Conservation (phyloP, 2,113 vertebrate genomes). For the Zosterops hypoxanthus region DNA sequence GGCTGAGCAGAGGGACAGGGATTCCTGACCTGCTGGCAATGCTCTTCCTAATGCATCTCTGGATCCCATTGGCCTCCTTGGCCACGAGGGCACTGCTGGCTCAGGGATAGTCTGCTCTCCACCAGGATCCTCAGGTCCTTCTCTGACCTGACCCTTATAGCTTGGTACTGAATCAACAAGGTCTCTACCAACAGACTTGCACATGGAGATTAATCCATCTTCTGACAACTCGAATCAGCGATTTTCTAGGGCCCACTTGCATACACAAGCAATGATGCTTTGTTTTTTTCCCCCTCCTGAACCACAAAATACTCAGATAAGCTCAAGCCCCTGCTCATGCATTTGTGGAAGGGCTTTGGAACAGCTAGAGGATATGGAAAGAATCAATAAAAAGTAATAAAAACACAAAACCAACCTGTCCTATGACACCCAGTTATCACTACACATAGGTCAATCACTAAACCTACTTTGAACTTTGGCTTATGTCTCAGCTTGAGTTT, state of each 20-base stretch:
- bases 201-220: background rate
- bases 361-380: background rate
- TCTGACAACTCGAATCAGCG: background rate
- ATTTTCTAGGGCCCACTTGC: background rate
- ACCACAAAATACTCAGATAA: background rate
- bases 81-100: background rate
- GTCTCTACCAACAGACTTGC: background rate
- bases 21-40: background rate
- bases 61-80: background rate
- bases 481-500: background rate
- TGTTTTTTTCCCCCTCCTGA: background rate
- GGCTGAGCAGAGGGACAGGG: background rate
- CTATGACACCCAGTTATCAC: background rate
- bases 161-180: background rate
- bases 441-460: background rate
- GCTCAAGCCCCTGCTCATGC: background rate
- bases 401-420: background rate
- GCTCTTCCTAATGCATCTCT: background rate
- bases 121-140: background rate
- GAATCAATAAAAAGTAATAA: background rate
- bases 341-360: background rate
- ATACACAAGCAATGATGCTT: fast-evolving
- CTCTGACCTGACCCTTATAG: background rate
- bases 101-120: background rate
- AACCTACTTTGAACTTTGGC: background rate